Base-by-base conservation (phyloP, 1,140 invertebrate species). In the Heliconius nattereri region DNA sequence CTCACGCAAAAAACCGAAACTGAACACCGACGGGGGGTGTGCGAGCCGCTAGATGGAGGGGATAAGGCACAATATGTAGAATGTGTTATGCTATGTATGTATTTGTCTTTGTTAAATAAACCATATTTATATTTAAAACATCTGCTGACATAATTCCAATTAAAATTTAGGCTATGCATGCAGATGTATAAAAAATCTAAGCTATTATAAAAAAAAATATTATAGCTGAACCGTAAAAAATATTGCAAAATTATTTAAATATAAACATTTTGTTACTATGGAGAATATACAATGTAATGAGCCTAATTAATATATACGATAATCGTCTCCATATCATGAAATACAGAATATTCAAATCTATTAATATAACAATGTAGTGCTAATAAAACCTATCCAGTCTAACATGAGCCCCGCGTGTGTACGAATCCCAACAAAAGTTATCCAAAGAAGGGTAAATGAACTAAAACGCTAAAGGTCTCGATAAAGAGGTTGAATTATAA, bases 341-440 rank as follows among this genome's bases (percentile, higher is more conserved):
- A 85, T 82, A 93, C 89, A 93, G 92, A 92, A 92, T 92, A 88
- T 90, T 89, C 85, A 89, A 88, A 81, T 91, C 92, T 91, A 94
- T 93, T 93, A 87, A 92, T 93, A 94, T 92, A 92, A 91, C 91
- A 93, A 93, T 91, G 90, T 90, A 89, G 88, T 84, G 88, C 86
- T 89, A 92, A 91, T 91, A 85, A 89, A 90, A 92, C 90, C 91
- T 93, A 94, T 86, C 91, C 91, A 89, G 29, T 73, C n/a, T 89
- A 87, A 79, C 8, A 73, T 85, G 92, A 87, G 29, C 92, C 84
- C 57, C 85, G 85, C 80, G 79, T 78, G 84, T 77, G 73, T 77
- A 83, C 75, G 37, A 29, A 40, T 37, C 32, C 82, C 60, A 84
- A 87, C 85, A 85, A 85, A 85, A 79, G 73, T 82, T 19, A 70